phyloP scores from a whole-genome alignment of 2,888 invertebrate genomes.

The Chaetogeoica ovagalla region DNA sequence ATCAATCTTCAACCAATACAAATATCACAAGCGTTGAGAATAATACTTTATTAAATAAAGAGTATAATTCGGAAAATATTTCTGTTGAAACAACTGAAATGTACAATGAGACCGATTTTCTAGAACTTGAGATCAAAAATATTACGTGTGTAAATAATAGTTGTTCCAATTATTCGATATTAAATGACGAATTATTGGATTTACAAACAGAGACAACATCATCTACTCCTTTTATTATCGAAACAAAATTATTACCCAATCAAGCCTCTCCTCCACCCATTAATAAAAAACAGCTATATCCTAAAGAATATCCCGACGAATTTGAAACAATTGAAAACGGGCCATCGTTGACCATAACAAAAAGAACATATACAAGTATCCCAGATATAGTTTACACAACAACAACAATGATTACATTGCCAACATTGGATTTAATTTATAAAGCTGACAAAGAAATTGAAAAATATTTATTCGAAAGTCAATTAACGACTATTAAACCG shows the following conservation, averaged over 20 bases:
- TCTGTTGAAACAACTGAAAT: not conserved
- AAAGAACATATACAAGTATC: conserved; percentile 54
- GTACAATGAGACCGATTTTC: conserved; percentile 6
- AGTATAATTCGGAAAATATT: not conserved
- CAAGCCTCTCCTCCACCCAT: not conserved
- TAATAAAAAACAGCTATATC: conserved; percentile 52
- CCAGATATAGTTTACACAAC: conserved; percentile 55
- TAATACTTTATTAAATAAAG: conserved; percentile 6
- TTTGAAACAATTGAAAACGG: conserved; percentile 55
- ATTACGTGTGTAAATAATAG: conserved; percentile 33
- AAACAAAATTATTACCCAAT: conserved; percentile 39
- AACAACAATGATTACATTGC: conserved; percentile 54
- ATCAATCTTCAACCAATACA: not conserved
- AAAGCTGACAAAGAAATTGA: conserved; percentile 53
- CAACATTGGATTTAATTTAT: conserved; percentile 53
- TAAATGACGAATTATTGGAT: conserved; percentile 20
- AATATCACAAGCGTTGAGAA: not conserved
- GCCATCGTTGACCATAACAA: conserved; percentile 54
- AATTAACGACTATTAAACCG: conserved; percentile 21
- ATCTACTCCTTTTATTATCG: conserved; percentile 44
- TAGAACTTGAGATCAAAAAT: conserved; percentile 8
- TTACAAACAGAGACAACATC: conserved; percentile 5
- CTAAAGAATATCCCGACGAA: conserved; percentile 55
- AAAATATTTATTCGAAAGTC: conserved; percentile 16
- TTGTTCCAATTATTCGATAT: conserved; percentile 9